Evolutionary conservation across 2,888 invertebrate species (phyloP).

Genomic region (Coremacera marginata): DNA sequence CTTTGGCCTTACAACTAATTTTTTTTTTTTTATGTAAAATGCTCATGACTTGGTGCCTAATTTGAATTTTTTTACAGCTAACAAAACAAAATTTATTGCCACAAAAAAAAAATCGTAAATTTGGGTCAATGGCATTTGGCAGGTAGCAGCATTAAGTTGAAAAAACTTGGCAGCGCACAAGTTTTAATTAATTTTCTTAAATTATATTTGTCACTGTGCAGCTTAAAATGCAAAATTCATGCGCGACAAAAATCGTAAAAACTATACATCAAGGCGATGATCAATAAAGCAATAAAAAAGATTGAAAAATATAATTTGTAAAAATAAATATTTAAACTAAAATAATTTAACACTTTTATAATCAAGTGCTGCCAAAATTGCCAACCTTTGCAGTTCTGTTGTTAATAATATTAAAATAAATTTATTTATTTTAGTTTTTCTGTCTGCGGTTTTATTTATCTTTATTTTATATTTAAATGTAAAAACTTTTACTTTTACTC

Average conservation of each 20-base stretch:
- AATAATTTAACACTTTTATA: not conserved
- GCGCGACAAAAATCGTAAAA: too few species aligned
- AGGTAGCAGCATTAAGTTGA: too few species aligned
- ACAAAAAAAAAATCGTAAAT: too few species aligned
- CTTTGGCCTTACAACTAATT: not conserved
- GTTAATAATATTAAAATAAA: too few species aligned
- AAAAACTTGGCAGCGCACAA: not conserved
- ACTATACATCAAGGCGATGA: too few species aligned
- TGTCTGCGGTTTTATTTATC: not conserved
- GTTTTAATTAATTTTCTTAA: not conserved
- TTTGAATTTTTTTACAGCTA: not conserved
- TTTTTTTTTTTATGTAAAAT: not conserved
- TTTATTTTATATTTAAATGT: not conserved
- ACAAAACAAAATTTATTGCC: too few species aligned
- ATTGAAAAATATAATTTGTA: not conserved
- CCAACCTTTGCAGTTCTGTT: not conserved
- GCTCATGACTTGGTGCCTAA: not conserved
- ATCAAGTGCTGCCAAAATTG: not conserved
- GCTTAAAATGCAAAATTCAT: too few species aligned
- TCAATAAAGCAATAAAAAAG: too few species aligned
- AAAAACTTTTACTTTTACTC: conserved; percentile 9
- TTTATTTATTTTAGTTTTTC: not conserved
- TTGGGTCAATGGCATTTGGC: too few species aligned
- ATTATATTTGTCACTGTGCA: not conserved
- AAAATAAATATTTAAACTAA: not conserved